Conservation (phyloP, 2,888 invertebrate genomes). For the Halocaridina rubra region DNA sequence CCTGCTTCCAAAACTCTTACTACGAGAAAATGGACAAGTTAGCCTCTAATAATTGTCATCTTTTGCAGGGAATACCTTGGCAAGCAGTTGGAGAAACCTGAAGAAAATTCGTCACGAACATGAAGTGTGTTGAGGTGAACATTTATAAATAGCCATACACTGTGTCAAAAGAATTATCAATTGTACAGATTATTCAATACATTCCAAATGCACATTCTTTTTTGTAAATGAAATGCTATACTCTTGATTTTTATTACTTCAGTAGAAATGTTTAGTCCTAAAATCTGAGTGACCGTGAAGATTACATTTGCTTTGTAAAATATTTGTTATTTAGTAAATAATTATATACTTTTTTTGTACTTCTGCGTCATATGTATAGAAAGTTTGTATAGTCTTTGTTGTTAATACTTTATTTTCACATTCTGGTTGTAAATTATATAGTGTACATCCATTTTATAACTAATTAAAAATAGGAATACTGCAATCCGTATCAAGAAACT, state of each 20-base stretch:
- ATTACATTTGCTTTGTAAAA: no score
- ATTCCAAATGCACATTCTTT: background rate
- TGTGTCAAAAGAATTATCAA: no score
- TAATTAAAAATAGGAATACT: no score
- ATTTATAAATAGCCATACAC: no score
- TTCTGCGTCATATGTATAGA: background rate
- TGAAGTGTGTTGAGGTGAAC: no score
- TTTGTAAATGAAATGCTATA: background rate
- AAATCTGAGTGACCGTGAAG: background rate
- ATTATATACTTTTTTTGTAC: background rate
- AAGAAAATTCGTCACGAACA: slow-evolving; percentile 36
- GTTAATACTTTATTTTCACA: background rate
- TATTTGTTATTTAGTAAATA: no score
- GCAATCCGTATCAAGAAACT: no score
- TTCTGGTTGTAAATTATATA: background rate
- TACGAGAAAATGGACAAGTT: no score
- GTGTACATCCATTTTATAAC: no score
- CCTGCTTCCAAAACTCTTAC: no score
- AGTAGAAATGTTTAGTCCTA: no score
- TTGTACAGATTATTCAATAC: background rate
- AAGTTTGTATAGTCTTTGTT: background rate
- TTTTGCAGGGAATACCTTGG: slow-evolving; percentile 60
- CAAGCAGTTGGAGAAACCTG: slow-evolving; percentile 60
- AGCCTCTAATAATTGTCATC: background rate
- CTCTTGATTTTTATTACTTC: background rate